Base-by-base conservation (phyloP, 2,113 vertebrate species). In the Galbula dea region DNA sequence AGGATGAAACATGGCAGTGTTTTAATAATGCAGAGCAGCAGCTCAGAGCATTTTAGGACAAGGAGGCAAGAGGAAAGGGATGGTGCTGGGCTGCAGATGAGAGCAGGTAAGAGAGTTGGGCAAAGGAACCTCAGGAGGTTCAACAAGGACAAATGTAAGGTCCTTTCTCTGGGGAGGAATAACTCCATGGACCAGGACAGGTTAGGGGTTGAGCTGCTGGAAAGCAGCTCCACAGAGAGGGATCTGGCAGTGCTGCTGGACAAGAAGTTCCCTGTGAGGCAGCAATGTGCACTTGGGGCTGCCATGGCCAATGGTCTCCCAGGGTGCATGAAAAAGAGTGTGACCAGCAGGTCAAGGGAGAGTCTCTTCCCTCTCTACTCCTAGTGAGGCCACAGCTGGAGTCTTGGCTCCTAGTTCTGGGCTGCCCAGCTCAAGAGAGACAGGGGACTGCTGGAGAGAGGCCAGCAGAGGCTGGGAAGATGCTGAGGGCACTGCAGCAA, bases 11-110 rank as follows among this genome's bases (percentile, higher is more conserved):
- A 62, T 89, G 91, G 91, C 93, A 94, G 67, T 43, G 1, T 55
- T 83, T 95, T 69, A 96, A 94, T 94, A 95, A 95, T 96, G 89
- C 87, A 95, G 46, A 71, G 87, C 93, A 39, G 83, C 92, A 77
- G 79, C 90, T 62, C 2, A 0, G 88, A 94, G 92, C 83, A n/a
- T 90, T 80, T 92, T 73, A 91, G 94, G 91, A 92, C 93, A 83
- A n/a, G 67, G 71, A 89, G 29, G 46, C 9, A 10, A 54, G 15
- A 9, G n/a, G 1, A 71, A 72, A 48, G 45, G 46, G 32, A 39
- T 22, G 59, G 74, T 0, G 5, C 41, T 82, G 0, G 0, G 52
- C 86, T 82, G 81, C 81, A 73, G 39, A 21, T 30, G 7, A 20
- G 39, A 41, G 61, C 61, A 39, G 37, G 37, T 29, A 63, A 14